Evolutionary conservation across 1,140 invertebrate genomes (phyloP).

Genomic region (Diorhabda carinulata): DNA sequence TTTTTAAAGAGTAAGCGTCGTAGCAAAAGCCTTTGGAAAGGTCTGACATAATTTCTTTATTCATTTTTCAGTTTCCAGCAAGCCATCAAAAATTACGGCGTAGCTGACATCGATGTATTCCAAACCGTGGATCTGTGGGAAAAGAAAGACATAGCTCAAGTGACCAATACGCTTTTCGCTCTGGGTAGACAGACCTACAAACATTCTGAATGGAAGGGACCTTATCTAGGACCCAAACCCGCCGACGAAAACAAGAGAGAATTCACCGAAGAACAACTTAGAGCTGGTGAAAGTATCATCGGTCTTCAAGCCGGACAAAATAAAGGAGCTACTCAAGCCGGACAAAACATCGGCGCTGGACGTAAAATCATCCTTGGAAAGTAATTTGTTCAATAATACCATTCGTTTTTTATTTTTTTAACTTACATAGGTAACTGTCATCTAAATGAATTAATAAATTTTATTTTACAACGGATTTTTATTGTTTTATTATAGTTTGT

Average conservation of each 20-base stretch:
- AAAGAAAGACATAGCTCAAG: slow-evolving; percentile 88
- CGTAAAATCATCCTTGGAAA: slow-evolving; percentile 85
- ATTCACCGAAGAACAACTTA: slow-evolving; percentile 87
- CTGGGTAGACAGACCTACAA: slow-evolving; percentile 89
- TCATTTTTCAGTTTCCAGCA: slow-evolving; percentile 74
- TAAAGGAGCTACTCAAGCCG: slow-evolving; percentile 90
- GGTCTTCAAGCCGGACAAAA: slow-evolving; percentile 95
- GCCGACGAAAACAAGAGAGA: slow-evolving; percentile 87
- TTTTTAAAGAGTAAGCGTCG: too few relatives aligned
- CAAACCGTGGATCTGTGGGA: slow-evolving; percentile 95
- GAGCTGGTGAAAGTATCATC: slow-evolving; percentile 85
- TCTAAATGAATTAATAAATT: slow-evolving; percentile 1
- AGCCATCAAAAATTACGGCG: slow-evolving; percentile 82
- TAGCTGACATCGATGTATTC: slow-evolving; percentile 90
- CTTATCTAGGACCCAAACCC: slow-evolving; percentile 84
- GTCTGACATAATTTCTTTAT: neutral
- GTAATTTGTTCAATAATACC: slow-evolving; percentile 50
- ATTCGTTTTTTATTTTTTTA: slow-evolving; percentile 4
- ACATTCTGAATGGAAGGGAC: slow-evolving; percentile 85
- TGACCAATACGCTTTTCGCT: slow-evolving; percentile 90
- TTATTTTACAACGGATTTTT: neutral
- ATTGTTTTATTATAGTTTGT: too few relatives aligned
- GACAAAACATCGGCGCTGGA: slow-evolving; percentile 88
- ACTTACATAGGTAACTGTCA: neutral
- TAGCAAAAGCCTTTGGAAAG: too few relatives aligned